These are phyloP conservation scores for Pyralis farinalis DNA, from an alignment of 2,888 invertebrate genomes.

Conservation along the genomic window DNA sequence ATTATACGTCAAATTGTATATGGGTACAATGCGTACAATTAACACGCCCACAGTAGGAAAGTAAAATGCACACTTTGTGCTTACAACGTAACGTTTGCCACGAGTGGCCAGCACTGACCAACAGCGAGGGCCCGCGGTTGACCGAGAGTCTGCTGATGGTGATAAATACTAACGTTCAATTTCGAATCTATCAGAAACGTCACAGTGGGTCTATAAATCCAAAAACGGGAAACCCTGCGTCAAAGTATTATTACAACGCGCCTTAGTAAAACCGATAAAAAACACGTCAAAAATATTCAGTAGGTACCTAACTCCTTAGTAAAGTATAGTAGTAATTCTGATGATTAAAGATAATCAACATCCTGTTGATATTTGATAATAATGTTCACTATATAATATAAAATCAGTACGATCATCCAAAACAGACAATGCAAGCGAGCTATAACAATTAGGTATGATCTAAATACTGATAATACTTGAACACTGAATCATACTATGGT, in stretches of 20 bases:
- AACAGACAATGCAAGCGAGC: slow-evolving; percentile 5
- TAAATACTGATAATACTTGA: slow-evolving; percentile 16
- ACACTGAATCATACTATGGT: slow-evolving; percentile 18
- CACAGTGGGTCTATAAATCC: slow-evolving; percentile 22
- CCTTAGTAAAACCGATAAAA: slow-evolving; percentile 4
- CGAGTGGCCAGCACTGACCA: slow-evolving; percentile 25
- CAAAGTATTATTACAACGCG: slow-evolving; percentile 1
- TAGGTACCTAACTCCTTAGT: too few species aligned
- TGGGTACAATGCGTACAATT: slow-evolving; percentile 39
- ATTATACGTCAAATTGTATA: background rate
- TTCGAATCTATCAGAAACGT: slow-evolving; percentile 75
- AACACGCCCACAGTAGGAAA: slow-evolving; percentile 52
- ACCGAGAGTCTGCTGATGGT: slow-evolving; percentile 33
- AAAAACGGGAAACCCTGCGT: slow-evolving; percentile 17
- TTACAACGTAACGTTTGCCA: slow-evolving; percentile 48
- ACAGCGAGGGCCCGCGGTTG: slow-evolving; percentile 42
- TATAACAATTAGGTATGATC: too few species aligned
- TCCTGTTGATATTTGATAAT: background rate
- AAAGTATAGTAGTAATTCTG: background rate
- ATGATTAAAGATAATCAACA: background rate
- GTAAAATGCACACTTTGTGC: slow-evolving; percentile 62
- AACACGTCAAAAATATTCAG: background rate
- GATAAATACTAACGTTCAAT: slow-evolving; percentile 67
- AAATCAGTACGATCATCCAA: slow-evolving; percentile 4
- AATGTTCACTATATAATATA: slow-evolving; percentile 1